A percentile compares a stretch with the other conserved stretches of the same genome.
Evolutionary conservation across 2,797 vertebrate species (phyloP).

Genomic region (Poeciliopsis paucimaculata): DNA sequence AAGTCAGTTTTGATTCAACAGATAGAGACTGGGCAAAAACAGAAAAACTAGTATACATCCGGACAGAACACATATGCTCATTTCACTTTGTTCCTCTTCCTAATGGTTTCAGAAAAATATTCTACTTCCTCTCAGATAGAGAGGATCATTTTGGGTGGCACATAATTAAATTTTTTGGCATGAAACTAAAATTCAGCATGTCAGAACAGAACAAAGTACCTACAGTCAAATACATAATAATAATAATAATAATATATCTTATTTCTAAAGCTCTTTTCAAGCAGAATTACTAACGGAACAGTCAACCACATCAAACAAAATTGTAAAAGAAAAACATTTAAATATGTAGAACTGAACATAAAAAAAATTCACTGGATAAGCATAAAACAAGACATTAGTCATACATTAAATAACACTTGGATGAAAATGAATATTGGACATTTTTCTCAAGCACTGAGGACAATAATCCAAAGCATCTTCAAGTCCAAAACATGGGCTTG

Average conservation of each 20-base stretch:
- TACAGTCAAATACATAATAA: background rate
- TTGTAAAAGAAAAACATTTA: too few relatives aligned
- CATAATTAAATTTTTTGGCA: background rate
- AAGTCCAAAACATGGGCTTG: background rate
- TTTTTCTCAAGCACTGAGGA: background rate
- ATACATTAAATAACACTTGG: background rate
- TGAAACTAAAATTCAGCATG: background rate
- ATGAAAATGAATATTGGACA: background rate
- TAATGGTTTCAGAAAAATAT: too few relatives aligned
- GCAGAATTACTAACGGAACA: too few relatives aligned
- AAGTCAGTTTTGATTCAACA: background rate
- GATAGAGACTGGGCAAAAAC: background rate
- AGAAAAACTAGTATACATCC: background rate
- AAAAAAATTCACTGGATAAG: too few relatives aligned
- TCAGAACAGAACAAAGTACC: background rate
- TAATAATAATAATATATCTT: background rate
- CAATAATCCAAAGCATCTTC: background rate
- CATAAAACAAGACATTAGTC: background rate
- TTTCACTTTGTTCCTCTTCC: background rate
- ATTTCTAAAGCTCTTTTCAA: too few relatives aligned
- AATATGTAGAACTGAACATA: too few relatives aligned
- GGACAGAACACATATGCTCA: background rate
- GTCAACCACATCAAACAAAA: too few relatives aligned
- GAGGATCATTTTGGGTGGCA: background rate
- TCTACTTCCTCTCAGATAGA: background rate